Percentiles rank a stretch among this genome's conserved stretches.
These are phyloP conservation scores for Capra hircus DNA, from an alignment of 2,113 vertebrate species.

Conservation along the genomic window DNA sequence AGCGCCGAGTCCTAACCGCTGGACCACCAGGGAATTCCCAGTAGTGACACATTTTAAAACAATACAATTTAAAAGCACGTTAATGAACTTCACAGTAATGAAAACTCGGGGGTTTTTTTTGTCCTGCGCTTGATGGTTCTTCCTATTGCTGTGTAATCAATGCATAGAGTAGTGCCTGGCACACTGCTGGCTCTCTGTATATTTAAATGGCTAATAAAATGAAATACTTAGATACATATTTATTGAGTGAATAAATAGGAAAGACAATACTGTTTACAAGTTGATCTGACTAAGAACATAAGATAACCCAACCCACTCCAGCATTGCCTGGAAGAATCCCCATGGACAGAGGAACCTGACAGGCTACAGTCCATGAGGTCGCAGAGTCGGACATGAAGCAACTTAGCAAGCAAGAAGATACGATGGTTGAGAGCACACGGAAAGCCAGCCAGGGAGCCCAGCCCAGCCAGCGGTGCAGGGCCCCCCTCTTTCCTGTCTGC, in stretches of 20 bases:
- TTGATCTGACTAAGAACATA: background rate
- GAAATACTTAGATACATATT: background rate
- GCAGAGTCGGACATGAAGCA: background rate
- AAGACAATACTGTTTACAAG: background rate
- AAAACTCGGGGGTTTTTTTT: background rate
- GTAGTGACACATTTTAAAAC: background rate
- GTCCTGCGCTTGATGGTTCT: background rate
- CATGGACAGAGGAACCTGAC: background rate
- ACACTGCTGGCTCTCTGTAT: background rate
- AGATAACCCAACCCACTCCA: background rate
- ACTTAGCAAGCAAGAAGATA: background rate
- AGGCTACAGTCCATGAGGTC: background rate
- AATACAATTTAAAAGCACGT: background rate
- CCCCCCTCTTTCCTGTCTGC: accelerated
- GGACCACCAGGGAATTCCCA: background rate
- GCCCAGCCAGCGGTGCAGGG: background rate
- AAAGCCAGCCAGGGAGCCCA: background rate
- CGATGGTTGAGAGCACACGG: background rate
- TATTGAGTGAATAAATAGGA: background rate
- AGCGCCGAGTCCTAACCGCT: background rate
- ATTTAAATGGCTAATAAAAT: background rate
- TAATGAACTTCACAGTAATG: background rate
- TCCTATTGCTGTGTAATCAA: background rate
- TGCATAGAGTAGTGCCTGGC: background rate
- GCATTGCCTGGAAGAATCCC: background rate